Evolutionary conservation across 2,113 vertebrate genomes (phyloP).

Genomic region (Heliornis fulica): DNA sequence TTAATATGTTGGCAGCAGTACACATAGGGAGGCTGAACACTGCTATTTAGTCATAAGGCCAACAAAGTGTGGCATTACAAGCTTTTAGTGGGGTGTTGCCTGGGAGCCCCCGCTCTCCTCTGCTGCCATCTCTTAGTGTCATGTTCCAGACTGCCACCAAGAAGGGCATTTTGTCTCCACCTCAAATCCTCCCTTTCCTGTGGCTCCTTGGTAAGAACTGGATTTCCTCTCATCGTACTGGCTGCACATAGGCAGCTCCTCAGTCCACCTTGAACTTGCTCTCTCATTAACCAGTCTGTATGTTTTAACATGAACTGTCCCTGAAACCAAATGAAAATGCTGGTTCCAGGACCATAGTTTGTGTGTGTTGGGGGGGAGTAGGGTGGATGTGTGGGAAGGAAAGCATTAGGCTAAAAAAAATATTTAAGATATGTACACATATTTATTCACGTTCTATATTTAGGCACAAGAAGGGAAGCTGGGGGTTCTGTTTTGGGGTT

Average conservation of each 20-base stretch:
- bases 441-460: conserved; percentile 15
- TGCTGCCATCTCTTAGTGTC: fast-evolving
- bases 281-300: background rate
- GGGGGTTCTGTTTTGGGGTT: background rate
- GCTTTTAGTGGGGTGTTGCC: background rate
- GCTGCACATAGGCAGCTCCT: background rate
- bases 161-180: background rate
- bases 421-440: background rate
- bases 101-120: background rate
- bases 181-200: fast-evolving
- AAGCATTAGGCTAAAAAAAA: background rate
- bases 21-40: fast-evolving
- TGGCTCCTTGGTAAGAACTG: background rate
- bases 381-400: background rate
- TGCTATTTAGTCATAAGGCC: background rate
- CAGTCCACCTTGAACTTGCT: background rate
- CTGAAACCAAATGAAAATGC: background rate
- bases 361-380: fast-evolving
- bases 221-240: background rate
- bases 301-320: background rate
- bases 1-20: background rate
- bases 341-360: background rate
- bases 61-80: background rate
- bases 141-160: fast-evolving
- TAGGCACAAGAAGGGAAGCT: background rate